Base-by-base conservation (phyloP, 2,797 vertebrate species). In the Fistularia tabacaria region DNA sequence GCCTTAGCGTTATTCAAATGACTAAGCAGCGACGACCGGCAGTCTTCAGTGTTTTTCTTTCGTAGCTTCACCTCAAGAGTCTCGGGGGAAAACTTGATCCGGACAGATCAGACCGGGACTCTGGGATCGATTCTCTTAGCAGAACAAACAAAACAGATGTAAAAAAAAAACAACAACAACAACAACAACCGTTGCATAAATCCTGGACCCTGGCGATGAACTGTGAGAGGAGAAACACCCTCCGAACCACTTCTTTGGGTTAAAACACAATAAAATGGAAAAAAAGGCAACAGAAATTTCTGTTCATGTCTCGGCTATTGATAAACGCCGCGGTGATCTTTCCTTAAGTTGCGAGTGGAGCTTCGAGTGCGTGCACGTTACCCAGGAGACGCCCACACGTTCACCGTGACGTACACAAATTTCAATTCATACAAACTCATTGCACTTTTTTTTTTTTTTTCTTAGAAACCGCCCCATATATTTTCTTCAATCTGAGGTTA, bases 391-490 rank as follows among this genome's bases (percentile, higher is more conserved):
- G n/a, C n/a, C n/a, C n/a, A n/a, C n/a, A n/a, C n/a, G n/a, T n/a
- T 12, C 70, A 71, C 74, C 51, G 57, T 54, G 13, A 71, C 71
- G 7, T 40, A 57, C 39, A 14, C 51, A n/a, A 69, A 71, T 46
- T 37, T 54, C 13, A 69, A 71, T 46, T 37, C 9, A 52, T 12
- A 13, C 68, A 78, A 80, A 79, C 44, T 77, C 74, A 88, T 87
- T 88, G 87, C 85, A 89, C 83, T 40, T 53, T 80, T 40, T 14
- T 46, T 79, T 71, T 79, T 48, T 80, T 78, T 69, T 79, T 51
- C 81, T 83, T 66, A 77, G 68, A 82, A 75, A 85, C 69, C 59
- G 44, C 71, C 78, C 14, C 14, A 54, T 25, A 71, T 49, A 38
- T 70, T 25, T 25, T 25, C 51, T 69, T 69, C 71, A 71, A 73